Conservation (phyloP, 2,113 vertebrate species). For the Anoura caudifer region DNA sequence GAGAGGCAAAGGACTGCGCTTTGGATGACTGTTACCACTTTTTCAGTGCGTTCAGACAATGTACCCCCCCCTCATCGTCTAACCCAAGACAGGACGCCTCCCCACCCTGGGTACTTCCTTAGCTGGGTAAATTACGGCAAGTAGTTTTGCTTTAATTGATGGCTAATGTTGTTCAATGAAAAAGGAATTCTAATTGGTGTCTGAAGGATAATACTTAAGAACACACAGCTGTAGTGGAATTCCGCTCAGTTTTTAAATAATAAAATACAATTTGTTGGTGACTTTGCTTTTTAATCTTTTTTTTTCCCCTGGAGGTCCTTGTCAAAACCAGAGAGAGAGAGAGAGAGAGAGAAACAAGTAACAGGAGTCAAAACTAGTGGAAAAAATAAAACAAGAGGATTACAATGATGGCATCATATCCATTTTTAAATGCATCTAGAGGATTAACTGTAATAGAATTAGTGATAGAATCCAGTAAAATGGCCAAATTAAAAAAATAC, state of each 20-base stretch:
- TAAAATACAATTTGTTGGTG: not conserved
- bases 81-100: not conserved
- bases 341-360: not conserved
- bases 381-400: not conserved
- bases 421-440: not conserved
- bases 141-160: not conserved
- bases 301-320: not conserved
- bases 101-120: not conserved
- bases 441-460: not conserved
- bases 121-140: not conserved
- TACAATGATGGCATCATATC: not conserved
- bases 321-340: not conserved
- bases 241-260: not conserved
- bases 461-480: not conserved
- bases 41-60: too few species aligned
- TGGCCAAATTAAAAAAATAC: not conserved
- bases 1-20: not conserved
- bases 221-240: not conserved
- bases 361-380: not conserved
- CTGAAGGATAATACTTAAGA: not conserved
- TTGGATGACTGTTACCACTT: not conserved
- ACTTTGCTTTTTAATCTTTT: not conserved
- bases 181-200: not conserved
- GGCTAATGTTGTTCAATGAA: not conserved
- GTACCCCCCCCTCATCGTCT: not conserved